Conservation (phyloP, 92 coral and sea anemone species). For the Ricordea florida region DNA sequence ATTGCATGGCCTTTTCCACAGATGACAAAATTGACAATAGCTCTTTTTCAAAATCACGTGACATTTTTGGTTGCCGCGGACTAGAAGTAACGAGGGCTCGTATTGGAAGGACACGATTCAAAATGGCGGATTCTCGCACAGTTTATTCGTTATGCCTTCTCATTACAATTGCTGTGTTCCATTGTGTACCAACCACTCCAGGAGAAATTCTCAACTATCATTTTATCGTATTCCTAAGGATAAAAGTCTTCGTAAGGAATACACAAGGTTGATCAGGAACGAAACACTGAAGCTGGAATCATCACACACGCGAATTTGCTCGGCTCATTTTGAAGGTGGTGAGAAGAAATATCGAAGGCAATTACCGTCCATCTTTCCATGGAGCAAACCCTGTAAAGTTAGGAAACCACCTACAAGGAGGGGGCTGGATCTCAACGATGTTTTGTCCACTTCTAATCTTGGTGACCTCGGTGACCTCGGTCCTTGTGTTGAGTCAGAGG, state of each 20-base stretch:
- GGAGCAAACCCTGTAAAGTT: conserved; percentile 29
- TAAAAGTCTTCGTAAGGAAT: conserved; percentile 23
- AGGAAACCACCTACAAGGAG: conserved; percentile 50
- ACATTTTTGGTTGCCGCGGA: not conserved
- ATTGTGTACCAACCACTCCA: conserved; percentile 53
- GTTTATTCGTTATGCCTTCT: conserved; percentile 34
- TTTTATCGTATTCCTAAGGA: conserved; percentile 55
- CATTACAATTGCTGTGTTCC: conserved; percentile 56
- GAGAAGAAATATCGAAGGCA: conserved; percentile 42
- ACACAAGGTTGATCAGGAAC: conserved; percentile 42
- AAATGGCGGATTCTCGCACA: not conserved
- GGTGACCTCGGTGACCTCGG: too few relatives aligned
- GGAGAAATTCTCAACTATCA: conserved; percentile 25
- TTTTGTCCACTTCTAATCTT: conserved; percentile 31
- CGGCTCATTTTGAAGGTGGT: conserved; percentile 54
- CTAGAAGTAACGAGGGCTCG: not conserved
- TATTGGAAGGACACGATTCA: not conserved
- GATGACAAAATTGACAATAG: not conserved
- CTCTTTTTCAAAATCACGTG: conserved; percentile 1
- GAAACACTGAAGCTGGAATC: conserved; percentile 38
- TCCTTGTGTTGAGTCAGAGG: conserved; percentile 31
- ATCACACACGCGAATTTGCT: conserved; percentile 49
- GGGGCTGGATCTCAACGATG: conserved; percentile 46
- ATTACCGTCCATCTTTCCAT: conserved; percentile 42
- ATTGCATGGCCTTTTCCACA: not conserved